Base-by-base conservation (phyloP, 2,888 invertebrate species). In the Elaeidobius kamerunicus region DNA sequence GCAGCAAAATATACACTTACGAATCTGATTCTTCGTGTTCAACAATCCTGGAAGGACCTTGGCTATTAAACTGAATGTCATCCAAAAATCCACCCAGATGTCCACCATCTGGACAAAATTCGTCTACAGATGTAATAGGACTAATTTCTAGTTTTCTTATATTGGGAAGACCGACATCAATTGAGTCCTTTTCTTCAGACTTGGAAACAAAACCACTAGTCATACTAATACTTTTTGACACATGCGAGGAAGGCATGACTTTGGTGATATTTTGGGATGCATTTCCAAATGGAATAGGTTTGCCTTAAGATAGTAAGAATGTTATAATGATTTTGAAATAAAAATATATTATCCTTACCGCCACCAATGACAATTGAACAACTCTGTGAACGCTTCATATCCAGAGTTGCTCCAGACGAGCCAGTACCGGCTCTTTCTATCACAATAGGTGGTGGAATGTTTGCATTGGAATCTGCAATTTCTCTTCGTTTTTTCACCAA, bases 21-120 rank as follows among this genome's bases (percentile, higher is more conserved):
- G 80, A 80, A 59, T 81, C 81, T n/a, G 79, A 77, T 47, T 78
- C 78, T 30, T 70, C 64, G 15, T 72, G 68, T 15, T 74, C 72
- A 23, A 71, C 69, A 30, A 55, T 28, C 45, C 72, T 73, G 12
- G 57, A 44, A 27, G 71, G 71, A 63, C 67, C 71, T 9, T 73
- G 72, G 1, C 40, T 19, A 45, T 69, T 67, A 58, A 74, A 71
- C 52, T 70, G 76, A 11, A 75, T 70, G 62, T 88, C 88, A 57
- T 89, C 89, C 32, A 89, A 74, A 67, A 90, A 88, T 48, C 85
- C 86, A 66, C 82, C 81, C 28, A 87, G 69, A 36, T 83, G 81
- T n/a, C 86, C 88, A 11, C 83, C 84, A 74, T 91, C 81, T 55
- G 87, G 78, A 67, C 86, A 75, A 76, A 86, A 87, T 65, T 87